Percentiles rank a stretch among this genome's conserved stretches.
phyloP scores from a whole-genome alignment of 2,113 vertebrate genomes.

The Tetraodon nigroviridis region DNA sequence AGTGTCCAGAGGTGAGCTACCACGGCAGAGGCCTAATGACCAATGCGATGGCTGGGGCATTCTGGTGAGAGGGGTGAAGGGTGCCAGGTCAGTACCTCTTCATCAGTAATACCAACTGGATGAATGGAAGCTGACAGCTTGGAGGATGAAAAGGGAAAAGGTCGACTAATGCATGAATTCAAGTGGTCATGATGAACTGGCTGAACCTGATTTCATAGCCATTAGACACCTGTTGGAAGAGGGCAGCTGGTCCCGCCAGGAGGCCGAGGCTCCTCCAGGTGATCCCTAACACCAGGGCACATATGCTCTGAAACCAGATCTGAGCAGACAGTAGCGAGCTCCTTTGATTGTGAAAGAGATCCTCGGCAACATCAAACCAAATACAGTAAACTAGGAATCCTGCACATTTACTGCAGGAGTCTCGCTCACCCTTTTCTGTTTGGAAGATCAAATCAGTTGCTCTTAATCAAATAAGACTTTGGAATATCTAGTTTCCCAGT shows the following conservation, averaged over 20 bases:
- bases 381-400: constrained; percentile 4
- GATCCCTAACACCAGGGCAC: constrained; percentile 38
- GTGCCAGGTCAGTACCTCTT: constrained; percentile 67
- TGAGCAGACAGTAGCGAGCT: not conserved
- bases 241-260: constrained; percentile 46
- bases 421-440: not conserved
- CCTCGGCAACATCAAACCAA: constrained; percentile 5
- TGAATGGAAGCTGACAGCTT: constrained; percentile 73
- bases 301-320: constrained; percentile 62
- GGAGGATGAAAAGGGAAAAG: constrained; percentile 68
- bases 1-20: constrained; percentile 51
- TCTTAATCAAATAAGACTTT: not conserved
- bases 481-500: not conserved
- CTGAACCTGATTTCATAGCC: constrained; percentile 55
- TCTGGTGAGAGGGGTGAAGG: constrained; percentile 44
- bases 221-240: constrained; percentile 68
- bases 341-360: constrained; percentile 8
- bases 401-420: not conserved
- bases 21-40: constrained; percentile 54
- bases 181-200: constrained; percentile 48
- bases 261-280: constrained; percentile 50
- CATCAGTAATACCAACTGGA: constrained; percentile 75
- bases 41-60: constrained; percentile 27
- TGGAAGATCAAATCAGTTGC: not conserved
- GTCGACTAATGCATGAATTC: constrained; percentile 54